These are phyloP conservation scores for Podarcis raffonei DNA, from an alignment of 2,113 vertebrate genomes.

Conservation along the genomic window DNA sequence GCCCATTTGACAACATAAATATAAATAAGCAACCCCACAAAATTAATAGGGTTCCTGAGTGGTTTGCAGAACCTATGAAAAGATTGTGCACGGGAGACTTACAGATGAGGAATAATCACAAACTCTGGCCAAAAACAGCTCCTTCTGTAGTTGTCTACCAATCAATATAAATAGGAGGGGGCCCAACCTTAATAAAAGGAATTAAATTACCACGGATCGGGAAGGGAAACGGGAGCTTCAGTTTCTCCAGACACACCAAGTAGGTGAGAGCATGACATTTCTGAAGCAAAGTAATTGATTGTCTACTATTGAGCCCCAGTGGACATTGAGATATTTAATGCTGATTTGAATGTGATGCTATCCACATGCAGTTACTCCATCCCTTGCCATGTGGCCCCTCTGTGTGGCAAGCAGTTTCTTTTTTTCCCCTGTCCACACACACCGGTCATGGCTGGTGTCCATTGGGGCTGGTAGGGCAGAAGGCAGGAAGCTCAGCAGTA, in stretches of 20 bases:
- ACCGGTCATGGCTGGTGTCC: too few relatives aligned
- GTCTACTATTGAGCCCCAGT: neutral
- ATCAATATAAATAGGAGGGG: conserved; percentile 52
- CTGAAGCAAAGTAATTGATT: neutral
- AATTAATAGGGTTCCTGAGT: conserved; percentile 49
- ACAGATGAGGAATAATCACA: conserved; percentile 35
- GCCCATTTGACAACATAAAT: conserved; percentile 47
- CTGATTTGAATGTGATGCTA: neutral
- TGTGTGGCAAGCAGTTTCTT: neutral
- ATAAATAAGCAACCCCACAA: conserved; percentile 39
- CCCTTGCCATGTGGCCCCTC: neutral
- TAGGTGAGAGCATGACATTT: conserved; percentile 38
- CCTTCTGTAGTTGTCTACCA: conserved; percentile 62
- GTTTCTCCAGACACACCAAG: conserved; percentile 59
- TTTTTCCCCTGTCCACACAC: too few relatives aligned
- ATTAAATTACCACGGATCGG: conserved; percentile 73
- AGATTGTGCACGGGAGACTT: conserved; percentile 41
- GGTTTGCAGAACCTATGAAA: conserved; percentile 7
- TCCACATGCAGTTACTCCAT: neutral
- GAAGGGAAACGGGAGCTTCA: conserved; percentile 71
- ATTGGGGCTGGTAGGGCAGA: too few relatives aligned
- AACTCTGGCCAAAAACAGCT: conserved; percentile 39
- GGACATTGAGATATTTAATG: neutral
- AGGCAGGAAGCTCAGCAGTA: too few relatives aligned
- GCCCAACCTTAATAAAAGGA: conserved; percentile 68